These are phyloP conservation scores for Lymantria dispar DNA, from an alignment of 2,888 invertebrate genomes.

Conservation along the genomic window DNA sequence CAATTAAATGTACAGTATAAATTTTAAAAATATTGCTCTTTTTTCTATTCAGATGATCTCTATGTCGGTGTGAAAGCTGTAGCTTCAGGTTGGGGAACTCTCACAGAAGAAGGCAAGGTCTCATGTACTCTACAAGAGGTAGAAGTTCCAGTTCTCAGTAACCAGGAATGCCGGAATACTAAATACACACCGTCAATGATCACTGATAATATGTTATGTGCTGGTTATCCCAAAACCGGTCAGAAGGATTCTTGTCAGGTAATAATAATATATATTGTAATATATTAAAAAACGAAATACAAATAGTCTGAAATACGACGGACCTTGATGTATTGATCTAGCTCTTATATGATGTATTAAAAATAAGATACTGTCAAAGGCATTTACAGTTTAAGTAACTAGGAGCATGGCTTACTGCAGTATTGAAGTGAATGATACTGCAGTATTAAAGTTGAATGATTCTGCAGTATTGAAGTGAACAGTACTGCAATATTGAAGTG, in stretches of 20 bases:
- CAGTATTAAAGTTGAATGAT: too few species aligned
- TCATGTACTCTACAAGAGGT: constrained; percentile 93
- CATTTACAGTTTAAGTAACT: too few species aligned
- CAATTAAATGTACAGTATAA: too few species aligned
- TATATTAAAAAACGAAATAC: too few species aligned
- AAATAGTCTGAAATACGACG: too few species aligned
- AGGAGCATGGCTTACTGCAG: too few species aligned
- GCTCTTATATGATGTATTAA: too few species aligned
- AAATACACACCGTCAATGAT: constrained; percentile 93
- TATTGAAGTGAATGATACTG: too few species aligned
- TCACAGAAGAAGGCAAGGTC: constrained; percentile 92
- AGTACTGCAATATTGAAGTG: too few species aligned
- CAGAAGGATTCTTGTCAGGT: constrained; percentile 93
- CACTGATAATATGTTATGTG: constrained; percentile 94
- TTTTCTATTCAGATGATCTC: constrained; percentile 75
- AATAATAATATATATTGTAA: constrained; percentile 6
- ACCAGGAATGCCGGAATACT: constrained; percentile 87
- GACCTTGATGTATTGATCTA: too few species aligned
- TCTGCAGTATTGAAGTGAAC: too few species aligned
- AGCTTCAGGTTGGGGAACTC: constrained; percentile 94
- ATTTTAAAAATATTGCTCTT: not conserved
- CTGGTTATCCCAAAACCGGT: constrained; percentile 88
- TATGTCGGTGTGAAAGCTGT: constrained; percentile 89
- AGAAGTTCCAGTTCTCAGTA: constrained; percentile 87
- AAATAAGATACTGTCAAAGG: too few species aligned